Percentiles rank a stretch among this genome's conserved stretches.
phyloP scores from a whole-genome alignment of 2,888 invertebrate species.

The Matsumyia berberina region DNA sequence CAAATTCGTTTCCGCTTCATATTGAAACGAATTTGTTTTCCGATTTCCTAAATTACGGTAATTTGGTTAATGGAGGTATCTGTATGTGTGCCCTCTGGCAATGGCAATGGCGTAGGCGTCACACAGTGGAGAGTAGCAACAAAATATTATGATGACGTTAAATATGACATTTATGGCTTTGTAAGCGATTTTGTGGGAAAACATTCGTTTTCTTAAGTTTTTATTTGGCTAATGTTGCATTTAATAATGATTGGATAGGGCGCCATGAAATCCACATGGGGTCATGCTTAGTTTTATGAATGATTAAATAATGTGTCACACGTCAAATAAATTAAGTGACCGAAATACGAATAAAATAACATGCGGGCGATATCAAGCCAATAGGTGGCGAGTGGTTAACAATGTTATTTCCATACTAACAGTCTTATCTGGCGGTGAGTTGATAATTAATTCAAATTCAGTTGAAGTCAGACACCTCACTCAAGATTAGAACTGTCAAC shows the following conservation, averaged over 20 bases:
- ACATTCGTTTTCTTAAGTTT: background rate
- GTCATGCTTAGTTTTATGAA: constrained; percentile 1
- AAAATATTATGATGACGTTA: constrained; percentile 31
- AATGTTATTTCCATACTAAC: too few species aligned
- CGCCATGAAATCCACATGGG: constrained; percentile 1
- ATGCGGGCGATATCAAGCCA: too few species aligned
- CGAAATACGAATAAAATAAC: background rate
- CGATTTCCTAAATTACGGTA: constrained; percentile 52
- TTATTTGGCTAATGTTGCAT: constrained; percentile 34
- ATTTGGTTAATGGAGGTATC: constrained; percentile 52
- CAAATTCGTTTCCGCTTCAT: constrained; percentile 61
- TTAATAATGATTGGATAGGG: constrained; percentile 18
- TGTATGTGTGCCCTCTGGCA: background rate
- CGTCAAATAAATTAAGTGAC: constrained; percentile 10
- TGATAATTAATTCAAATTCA: too few species aligned
- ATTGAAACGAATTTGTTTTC: constrained; percentile 62
- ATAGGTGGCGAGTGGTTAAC: too few species aligned
- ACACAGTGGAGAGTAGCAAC: constrained; percentile 22
- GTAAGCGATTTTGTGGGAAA: constrained; percentile 23
- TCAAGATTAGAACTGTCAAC: too few species aligned
- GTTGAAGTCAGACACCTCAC: too few species aligned
- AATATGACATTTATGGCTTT: constrained; percentile 34
- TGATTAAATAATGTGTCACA: constrained; percentile 1
- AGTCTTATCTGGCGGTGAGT: too few species aligned
- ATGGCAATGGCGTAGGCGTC: constrained; percentile 10